Evolutionary conservation across 2,888 invertebrate species (phyloP).

Genomic region (Anagyrus pseudococci): DNA sequence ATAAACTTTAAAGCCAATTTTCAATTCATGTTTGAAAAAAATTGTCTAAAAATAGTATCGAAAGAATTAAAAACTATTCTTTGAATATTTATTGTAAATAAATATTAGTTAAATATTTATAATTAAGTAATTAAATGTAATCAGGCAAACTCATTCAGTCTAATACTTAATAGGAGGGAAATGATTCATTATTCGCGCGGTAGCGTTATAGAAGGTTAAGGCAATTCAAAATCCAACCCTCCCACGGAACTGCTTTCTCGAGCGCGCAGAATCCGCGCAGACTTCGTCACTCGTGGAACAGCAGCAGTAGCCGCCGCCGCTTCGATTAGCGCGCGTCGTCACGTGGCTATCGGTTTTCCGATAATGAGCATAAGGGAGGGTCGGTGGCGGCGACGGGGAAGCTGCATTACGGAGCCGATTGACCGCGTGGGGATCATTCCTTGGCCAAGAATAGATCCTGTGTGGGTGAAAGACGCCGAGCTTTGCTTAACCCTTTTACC

Average conservation of each 20-base stretch:
- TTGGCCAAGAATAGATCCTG: background rate
- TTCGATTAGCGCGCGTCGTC: background rate
- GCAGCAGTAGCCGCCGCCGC: background rate
- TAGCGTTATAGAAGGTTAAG: conserved; percentile 16
- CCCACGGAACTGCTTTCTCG: background rate
- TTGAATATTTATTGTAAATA: no score
- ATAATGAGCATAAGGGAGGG: background rate
- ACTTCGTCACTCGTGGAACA: background rate
- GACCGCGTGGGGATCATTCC: background rate
- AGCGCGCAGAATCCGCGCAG: conserved; percentile 24
- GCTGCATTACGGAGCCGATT: background rate
- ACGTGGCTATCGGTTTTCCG: background rate
- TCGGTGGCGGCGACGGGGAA: no score
- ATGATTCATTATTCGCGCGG: no score
- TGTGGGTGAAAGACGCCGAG: background rate
- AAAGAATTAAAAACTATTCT: no score
- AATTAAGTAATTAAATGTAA: no score
- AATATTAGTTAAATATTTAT: no score
- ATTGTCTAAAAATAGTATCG: no score
- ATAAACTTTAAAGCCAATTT: no score
- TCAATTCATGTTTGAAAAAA: no score
- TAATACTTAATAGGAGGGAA: no score
- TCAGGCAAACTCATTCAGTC: no score
- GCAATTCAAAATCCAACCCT: background rate
- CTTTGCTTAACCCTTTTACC: background rate